phyloP scores from a whole-genome alignment of 2,113 vertebrate species.

The Sclerurus mexicanus region DNA sequence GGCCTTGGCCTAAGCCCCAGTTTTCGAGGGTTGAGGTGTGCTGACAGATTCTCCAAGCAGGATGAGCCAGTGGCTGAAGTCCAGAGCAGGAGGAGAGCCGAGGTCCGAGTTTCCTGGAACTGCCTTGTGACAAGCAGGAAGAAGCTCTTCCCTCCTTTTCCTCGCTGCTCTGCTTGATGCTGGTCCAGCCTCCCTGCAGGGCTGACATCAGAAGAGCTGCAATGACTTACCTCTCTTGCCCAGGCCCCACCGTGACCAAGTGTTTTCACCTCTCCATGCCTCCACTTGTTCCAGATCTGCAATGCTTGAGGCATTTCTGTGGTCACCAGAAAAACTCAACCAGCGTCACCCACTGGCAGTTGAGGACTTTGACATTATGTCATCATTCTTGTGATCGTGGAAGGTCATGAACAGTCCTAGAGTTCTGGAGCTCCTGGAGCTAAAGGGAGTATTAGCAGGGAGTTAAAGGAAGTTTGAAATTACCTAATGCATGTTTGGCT shows the following conservation, averaged over 20 bases:
- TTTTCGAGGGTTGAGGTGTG: conserved; percentile 30
- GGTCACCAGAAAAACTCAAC: not conserved
- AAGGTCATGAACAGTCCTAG: not conserved
- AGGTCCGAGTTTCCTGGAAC: not conserved
- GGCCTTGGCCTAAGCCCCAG: conserved; percentile 34
- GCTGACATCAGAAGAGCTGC: not conserved
- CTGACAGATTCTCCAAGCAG: not conserved
- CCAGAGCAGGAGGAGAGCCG: conserved; percentile 25
- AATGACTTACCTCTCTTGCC: not conserved
- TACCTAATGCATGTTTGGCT: not conserved
- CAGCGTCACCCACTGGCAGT: not conserved
- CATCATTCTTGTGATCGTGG: not conserved
- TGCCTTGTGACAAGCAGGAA: not conserved
- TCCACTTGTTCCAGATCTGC: not conserved
- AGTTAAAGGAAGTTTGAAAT: not conserved
- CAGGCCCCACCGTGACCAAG: not conserved
- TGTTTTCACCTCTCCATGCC: not conserved
- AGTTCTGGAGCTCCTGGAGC: not conserved
- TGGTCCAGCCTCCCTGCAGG: not conserved
- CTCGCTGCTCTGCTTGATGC: not conserved
- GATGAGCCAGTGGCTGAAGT: conserved; percentile 5
- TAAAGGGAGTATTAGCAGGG: not conserved
- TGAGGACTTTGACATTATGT: not conserved
- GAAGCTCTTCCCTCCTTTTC: conserved; percentile 34
- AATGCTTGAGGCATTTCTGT: not conserved